Base-by-base conservation (phyloP, 2,888 invertebrate genomes). In the Polylopha cassiicola region DNA sequence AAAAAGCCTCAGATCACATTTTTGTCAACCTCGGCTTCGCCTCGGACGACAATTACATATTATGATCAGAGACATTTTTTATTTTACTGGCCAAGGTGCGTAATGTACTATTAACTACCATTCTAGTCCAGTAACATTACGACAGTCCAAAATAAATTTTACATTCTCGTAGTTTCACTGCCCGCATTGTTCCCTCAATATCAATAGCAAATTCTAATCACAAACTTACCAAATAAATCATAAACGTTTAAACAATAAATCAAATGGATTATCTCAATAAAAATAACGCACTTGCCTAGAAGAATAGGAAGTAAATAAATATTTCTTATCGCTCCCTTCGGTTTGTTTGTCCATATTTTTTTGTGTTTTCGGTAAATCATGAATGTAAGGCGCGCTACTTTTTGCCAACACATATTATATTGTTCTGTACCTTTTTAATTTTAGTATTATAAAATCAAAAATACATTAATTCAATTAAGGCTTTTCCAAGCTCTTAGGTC, bases 191-290 rank as follows among this genome's bases (percentile, higher is more conserved):
- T 28, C 33, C 39, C 37, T 42, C 13, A 20, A 44, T 44, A 46
- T 34, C 38, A 16, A 36, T 41, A 24, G 30, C 29, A 36, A 34
- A 53, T 56, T 48, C 53, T 44, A 51, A 56, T 54, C 53, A 48
- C 23, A 53, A 53, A 51, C 42, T 57, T 52, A 42, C 13, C 22
- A 24, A 39, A 61, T 61, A 57, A 50, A 56, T 61, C 55, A 47
- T 20, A 44, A 32, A 50, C 48, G 51, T 54, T 52, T 47, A 48
- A 42, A 39, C 50, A 46, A 58, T 58, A 61, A 54, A 58, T 61
- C 61, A 51, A 16, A 2, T 4, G 56, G 58, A 61, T 61, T 56
- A 61, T 61, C 61, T 52, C 44, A 43, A 48, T 47, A 48, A 53
- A 58, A 53, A 52, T 54, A 55, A 53, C 51, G 50, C 47, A 39